Percentiles rank a stretch among this genome's conserved stretches.
Evolutionary conservation across 1,140 invertebrate species (phyloP).

Genomic region (Zaprionus kolodkinae): DNA sequence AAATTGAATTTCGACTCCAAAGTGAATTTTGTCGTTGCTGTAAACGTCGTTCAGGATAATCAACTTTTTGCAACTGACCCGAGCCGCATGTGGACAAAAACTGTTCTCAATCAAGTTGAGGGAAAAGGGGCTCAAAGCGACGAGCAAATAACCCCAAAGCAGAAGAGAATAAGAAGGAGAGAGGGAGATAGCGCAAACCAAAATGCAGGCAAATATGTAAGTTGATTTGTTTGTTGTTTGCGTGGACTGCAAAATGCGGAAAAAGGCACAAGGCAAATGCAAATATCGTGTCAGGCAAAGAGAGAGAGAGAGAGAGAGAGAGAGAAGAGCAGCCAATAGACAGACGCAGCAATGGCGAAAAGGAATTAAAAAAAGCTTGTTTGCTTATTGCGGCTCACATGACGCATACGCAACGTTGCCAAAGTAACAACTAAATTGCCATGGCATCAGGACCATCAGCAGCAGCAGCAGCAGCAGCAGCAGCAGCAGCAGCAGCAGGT

Average conservation of each 20-base stretch:
- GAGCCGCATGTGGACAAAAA: conserved; percentile 35
- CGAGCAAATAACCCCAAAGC: conserved; percentile 41
- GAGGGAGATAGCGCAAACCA: conserved; percentile 4
- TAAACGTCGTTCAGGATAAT: conserved; percentile 21
- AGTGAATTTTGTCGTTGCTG: conserved; percentile 20
- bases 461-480: conserved; percentile 70
- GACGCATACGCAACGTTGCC: conserved; percentile 60
- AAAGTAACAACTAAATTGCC: conserved; percentile 38
- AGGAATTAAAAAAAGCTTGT: conserved; percentile 35
- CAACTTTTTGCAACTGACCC: conserved; percentile 38
- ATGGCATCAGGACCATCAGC: conserved; percentile 49
- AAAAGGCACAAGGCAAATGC: conserved; percentile 71
- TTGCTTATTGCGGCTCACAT: conserved; percentile 34
- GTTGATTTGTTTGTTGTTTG: conserved; percentile 80
- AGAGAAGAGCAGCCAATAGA: background rate
- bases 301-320: conserved; percentile 4
- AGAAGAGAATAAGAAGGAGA: conserved; percentile 28
- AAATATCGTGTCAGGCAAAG: conserved; percentile 45
- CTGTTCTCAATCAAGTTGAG: conserved; percentile 60
- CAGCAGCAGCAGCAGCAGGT: conserved; percentile 71
- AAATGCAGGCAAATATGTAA: conserved; percentile 68
- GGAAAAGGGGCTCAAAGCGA: conserved; percentile 41
- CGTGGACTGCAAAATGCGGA: conserved; percentile 66
- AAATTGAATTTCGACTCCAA: conserved; percentile 40
- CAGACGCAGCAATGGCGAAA: conserved; percentile 11